Percentiles rank a stretch among this genome's conserved stretches.
Evolutionary conservation across 2,888 invertebrate genomes (phyloP).

Genomic region (Nematopogon swammerdamellus): DNA sequence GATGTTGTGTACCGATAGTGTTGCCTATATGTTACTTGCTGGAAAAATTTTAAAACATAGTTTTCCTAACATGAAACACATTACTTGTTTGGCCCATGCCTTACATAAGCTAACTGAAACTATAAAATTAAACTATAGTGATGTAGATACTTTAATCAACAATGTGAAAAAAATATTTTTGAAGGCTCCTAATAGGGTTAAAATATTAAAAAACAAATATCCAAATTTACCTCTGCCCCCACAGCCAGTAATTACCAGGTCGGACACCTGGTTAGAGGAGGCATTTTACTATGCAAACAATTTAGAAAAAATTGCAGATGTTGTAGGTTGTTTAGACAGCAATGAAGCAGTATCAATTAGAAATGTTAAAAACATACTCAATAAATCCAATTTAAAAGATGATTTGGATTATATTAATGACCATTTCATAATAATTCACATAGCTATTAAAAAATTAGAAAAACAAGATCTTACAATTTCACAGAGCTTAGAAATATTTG

Average conservation of each 20-base stretch:
- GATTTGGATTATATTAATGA: not conserved
- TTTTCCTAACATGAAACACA: constrained; percentile 8
- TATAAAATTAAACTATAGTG: constrained; percentile 4
- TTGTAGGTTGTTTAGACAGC: not conserved
- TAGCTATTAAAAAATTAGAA: constrained; percentile 1
- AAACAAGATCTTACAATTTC: constrained; percentile 1
- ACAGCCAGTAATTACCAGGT: constrained; percentile 7
- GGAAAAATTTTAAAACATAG: constrained; percentile 6
- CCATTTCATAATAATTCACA: not conserved
- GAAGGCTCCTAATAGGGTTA: constrained; percentile 5
- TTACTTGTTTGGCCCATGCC: constrained; percentile 10
- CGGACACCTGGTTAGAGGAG: constrained; percentile 5
- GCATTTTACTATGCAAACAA: constrained; percentile 2
- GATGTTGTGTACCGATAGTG: constrained; percentile 8
- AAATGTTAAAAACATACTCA: constrained; percentile 5
- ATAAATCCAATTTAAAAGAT: constrained; percentile 4
- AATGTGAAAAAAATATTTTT: constrained; percentile 10
- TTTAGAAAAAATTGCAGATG: constrained; percentile 3
- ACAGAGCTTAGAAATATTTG: not conserved
- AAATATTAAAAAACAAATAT: constrained; percentile 7
- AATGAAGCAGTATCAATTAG: constrained; percentile 5
- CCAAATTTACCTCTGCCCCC: constrained; percentile 5
- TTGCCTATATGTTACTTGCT: constrained; percentile 8
- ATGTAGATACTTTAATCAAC: constrained; percentile 8
- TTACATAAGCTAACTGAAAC: constrained; percentile 6